These are phyloP conservation scores for Patella ulyssiponensis DNA, from an alignment of 2,888 invertebrate genomes.

Conservation along the genomic window DNA sequence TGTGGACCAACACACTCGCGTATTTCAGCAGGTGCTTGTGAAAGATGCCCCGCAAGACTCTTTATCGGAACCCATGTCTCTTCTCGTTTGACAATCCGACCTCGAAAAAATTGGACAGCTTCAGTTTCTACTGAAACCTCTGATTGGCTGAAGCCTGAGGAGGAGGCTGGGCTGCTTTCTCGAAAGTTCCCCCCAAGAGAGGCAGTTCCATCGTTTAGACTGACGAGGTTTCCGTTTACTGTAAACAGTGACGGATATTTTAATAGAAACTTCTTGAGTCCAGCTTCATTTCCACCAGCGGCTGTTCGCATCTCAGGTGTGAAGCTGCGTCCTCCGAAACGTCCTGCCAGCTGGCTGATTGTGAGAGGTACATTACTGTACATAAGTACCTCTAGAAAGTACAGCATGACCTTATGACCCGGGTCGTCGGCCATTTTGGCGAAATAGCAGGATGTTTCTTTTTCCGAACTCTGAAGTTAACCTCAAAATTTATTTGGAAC, in stretches of 20 bases:
- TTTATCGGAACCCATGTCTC: conserved; percentile 97
- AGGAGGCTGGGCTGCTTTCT: conserved; percentile 64
- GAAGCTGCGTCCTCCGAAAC: conserved; percentile 99
- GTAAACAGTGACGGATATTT: conserved; percentile 97
- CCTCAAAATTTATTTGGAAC: conserved; percentile 8
- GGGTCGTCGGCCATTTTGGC: conserved; percentile 71
- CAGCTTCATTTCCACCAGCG: conserved; percentile 89
- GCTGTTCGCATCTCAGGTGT: conserved; percentile 91
- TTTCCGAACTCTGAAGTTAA: conserved; percentile 40
- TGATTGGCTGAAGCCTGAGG: conserved; percentile 52
- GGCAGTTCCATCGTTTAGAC: conserved; percentile 68
- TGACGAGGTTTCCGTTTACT: conserved; percentile 80
- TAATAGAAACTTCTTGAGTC: conserved; percentile 94
- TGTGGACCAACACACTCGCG: conserved; percentile 75
- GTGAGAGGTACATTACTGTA: conserved; percentile 93
- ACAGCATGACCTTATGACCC: conserved; percentile 80
- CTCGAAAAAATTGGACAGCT: conserved; percentile 97
- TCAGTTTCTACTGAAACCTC: conserved; percentile 81
- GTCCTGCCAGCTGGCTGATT: conserved; percentile 97
- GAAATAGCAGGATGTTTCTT: conserved; percentile 30
- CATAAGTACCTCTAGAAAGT: conserved; percentile 97
- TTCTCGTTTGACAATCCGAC: conserved; percentile 93
- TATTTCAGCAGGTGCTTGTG: conserved; percentile 96
- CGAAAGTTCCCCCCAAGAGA: conserved; percentile 65
- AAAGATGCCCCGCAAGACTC: conserved; percentile 94